phyloP scores from a whole-genome alignment of 2,888 invertebrate species.

The Tipula confusa region DNA sequence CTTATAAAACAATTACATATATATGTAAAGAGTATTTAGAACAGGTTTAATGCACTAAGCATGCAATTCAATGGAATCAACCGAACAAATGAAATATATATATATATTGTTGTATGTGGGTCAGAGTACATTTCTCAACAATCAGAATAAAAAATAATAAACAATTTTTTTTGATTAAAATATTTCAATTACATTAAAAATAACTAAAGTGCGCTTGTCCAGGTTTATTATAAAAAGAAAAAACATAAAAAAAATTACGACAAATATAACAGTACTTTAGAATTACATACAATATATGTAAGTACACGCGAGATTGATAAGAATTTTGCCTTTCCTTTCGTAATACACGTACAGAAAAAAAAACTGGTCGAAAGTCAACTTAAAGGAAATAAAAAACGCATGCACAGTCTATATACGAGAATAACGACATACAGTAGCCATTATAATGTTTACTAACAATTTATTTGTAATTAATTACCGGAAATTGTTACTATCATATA shows the following conservation, averaged over 20 bases:
- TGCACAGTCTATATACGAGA: background rate
- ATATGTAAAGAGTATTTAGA: background rate
- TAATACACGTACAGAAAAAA: too few species aligned
- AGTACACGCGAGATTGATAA: background rate
- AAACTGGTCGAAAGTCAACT: background rate
- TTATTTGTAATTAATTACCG: background rate
- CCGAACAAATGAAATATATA: background rate
- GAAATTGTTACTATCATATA: background rate
- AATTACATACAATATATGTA: background rate
- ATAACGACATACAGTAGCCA: background rate
- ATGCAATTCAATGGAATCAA: background rate
- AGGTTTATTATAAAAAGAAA: background rate
- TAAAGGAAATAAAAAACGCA: background rate
- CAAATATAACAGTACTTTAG: background rate
- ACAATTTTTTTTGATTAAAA: constrained; percentile 5
- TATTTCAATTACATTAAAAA: background rate
- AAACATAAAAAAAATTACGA: background rate
- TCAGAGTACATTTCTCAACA: background rate
- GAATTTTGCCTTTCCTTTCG: constrained; percentile 20
- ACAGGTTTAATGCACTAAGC: constrained; percentile 16
- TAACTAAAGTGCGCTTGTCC: background rate
- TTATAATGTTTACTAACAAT: background rate
- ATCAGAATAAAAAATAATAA: background rate
- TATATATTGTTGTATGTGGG: constrained; percentile 4
- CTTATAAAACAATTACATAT: background rate